phyloP scores from a whole-genome alignment of 1,140 invertebrate genomes.

The Trichonephila inaurata region DNA sequence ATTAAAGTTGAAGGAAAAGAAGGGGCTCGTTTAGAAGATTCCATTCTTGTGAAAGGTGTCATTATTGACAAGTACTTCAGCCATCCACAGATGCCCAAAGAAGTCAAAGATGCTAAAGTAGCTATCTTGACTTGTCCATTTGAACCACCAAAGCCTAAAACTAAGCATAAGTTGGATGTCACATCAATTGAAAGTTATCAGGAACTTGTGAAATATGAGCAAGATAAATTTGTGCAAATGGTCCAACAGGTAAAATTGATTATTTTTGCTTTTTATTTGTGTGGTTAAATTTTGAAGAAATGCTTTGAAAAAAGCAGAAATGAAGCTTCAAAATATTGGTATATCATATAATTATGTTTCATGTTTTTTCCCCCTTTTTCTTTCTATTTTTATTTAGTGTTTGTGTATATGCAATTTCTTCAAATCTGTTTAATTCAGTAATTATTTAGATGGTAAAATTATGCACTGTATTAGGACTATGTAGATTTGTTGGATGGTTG shows the following conservation, averaged over 20 bases:
- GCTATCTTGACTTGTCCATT: conserved; percentile 99
- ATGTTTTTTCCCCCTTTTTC: neutral
- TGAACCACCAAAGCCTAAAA: conserved; percentile 99
- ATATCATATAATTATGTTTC: neutral
- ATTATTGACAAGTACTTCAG: conserved; percentile 99
- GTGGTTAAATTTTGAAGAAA: neutral
- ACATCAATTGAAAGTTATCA: conserved; percentile 97
- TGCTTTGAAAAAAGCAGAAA: too few relatives aligned
- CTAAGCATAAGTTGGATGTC: conserved; percentile 99
- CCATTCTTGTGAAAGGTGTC: conserved; percentile 97
- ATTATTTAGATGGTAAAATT: too few relatives aligned
- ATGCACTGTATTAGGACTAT: too few relatives aligned
- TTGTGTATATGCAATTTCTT: too few relatives aligned
- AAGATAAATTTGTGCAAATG: conserved; percentile 97
- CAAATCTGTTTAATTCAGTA: too few relatives aligned
- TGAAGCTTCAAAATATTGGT: neutral
- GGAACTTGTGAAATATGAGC: conserved; percentile 95
- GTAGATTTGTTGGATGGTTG: too few relatives aligned
- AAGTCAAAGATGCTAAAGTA: conserved; percentile 92
- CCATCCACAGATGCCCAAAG: conserved; percentile 99
- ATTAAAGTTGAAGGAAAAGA: conserved; percentile 99
- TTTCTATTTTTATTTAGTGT: neutral
- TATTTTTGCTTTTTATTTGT: neutral
- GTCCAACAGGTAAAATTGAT: conserved; percentile 87
- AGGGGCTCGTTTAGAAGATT: conserved; percentile 98